These are phyloP conservation scores for Rhaphigaster nebulosa DNA, from an alignment of 2,888 invertebrate species.

Conservation along the genomic window DNA sequence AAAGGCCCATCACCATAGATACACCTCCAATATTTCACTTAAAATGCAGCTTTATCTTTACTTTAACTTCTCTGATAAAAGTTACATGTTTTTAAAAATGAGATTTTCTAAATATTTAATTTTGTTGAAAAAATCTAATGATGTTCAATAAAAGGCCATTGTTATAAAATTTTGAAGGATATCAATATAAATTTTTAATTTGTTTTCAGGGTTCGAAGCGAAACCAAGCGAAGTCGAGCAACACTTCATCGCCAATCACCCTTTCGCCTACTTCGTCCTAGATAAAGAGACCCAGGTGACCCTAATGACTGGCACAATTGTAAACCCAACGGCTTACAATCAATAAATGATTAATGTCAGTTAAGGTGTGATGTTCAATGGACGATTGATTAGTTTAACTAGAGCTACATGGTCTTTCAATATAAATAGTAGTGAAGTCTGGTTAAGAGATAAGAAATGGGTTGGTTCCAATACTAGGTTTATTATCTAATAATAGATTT, in stretches of 20 bases:
- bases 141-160: too few relatives aligned
- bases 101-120: too few relatives aligned
- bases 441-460: slow-evolving; percentile 6
- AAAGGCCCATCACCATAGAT: too few relatives aligned
- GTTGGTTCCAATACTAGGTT: background rate
- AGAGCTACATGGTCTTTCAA: slow-evolving; percentile 32
- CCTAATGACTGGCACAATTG: slow-evolving; percentile 85
- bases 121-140: too few relatives aligned
- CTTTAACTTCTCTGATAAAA: too few relatives aligned
- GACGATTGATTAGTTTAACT: slow-evolving; percentile 13
- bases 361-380: background rate
- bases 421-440: background rate
- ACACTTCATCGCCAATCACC: slow-evolving; percentile 83
- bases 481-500: background rate
- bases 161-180: too few relatives aligned
- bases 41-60: too few relatives aligned
- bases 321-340: slow-evolving; percentile 80
- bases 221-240: slow-evolving; percentile 67
- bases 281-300: slow-evolving; percentile 84
- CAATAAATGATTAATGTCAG: slow-evolving; percentile 68
- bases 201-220: slow-evolving; percentile 68
- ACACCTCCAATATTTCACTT: too few relatives aligned
- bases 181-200: background rate
- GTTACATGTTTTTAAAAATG: too few relatives aligned
- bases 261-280: slow-evolving; percentile 88